Percentiles rank a stretch among this genome's conserved stretches.
These are phyloP conservation scores for Heteromurus nitidus DNA, from an alignment of 2,888 invertebrate genomes.

Conservation along the genomic window DNA sequence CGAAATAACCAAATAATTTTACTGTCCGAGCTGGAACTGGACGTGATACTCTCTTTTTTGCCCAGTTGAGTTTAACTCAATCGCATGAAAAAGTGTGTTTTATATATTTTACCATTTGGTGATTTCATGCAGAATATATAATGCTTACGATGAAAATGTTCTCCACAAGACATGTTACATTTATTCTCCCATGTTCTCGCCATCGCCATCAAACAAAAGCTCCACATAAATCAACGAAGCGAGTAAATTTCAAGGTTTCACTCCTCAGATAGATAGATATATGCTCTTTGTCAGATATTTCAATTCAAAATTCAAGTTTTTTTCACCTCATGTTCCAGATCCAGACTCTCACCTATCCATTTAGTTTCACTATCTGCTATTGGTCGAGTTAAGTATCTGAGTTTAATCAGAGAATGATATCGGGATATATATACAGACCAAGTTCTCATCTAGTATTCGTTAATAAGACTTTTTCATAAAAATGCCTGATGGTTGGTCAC, in stretches of 20 bases:
- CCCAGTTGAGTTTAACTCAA: too few species aligned
- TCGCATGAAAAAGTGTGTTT: too few species aligned
- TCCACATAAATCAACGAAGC: slow-evolving; percentile 36
- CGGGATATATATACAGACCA: too few species aligned
- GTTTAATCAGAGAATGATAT: background rate
- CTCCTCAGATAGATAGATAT: background rate
- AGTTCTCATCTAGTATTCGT: background rate
- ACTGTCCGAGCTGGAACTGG: too few species aligned
- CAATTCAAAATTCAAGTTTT: background rate
- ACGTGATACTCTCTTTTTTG: too few species aligned
- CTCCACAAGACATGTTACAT: too few species aligned
- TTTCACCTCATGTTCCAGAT: background rate
- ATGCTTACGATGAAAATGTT: too few species aligned
- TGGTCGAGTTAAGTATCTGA: background rate
- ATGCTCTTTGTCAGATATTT: slow-evolving; percentile 8
- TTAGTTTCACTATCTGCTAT: background rate
- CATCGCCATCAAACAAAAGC: too few species aligned
- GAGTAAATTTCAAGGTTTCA: slow-evolving; percentile 36
- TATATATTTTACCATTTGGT: too few species aligned
- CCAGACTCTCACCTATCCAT: background rate
- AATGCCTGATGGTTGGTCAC: slow-evolving; percentile 19
- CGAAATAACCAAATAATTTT: too few species aligned
- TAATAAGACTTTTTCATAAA: background rate
- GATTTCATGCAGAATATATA: too few species aligned
- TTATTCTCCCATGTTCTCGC: too few species aligned